Percentiles rank a stretch among this genome's conserved stretches.
Conservation (phyloP, 2,888 invertebrate genomes). For the Thereva unica region DNA sequence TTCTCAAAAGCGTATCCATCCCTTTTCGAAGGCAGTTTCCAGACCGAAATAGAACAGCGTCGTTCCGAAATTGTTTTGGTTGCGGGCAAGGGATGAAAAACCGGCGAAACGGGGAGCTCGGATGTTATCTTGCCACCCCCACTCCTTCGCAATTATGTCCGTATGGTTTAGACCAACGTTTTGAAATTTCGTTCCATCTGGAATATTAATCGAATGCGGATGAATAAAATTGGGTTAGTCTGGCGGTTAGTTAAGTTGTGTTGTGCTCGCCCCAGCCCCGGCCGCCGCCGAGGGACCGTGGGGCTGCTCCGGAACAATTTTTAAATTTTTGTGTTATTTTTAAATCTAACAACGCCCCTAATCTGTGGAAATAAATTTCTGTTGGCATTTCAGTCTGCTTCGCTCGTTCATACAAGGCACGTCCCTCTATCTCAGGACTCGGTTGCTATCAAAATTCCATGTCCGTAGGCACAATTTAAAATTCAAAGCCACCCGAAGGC, state of each 20-base stretch:
- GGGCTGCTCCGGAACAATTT: no score
- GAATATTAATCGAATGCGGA: slow-evolving; percentile 30
- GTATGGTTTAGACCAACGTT: slow-evolving; percentile 21
- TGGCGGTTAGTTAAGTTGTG: not conserved
- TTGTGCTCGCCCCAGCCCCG: not conserved
- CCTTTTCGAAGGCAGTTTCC: slow-evolving; percentile 6
- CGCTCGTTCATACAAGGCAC: slow-evolving; percentile 21
- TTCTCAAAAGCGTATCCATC: slow-evolving; percentile 31
- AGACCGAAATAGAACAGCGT: not conserved
- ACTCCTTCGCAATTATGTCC: slow-evolving; percentile 13
- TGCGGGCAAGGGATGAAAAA: not conserved
- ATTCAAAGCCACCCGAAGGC: slow-evolving; percentile 34
- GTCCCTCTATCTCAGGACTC: slow-evolving; percentile 12
- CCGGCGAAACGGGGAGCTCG: not conserved
- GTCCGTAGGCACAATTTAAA: slow-evolving; percentile 38
- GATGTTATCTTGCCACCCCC: slow-evolving; percentile 12
- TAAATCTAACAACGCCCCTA: slow-evolving; percentile 16
- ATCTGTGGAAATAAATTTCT: slow-evolving; percentile 32
- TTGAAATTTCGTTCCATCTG: slow-evolving; percentile 10
- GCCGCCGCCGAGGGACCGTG: no score
- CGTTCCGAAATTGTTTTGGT: slow-evolving; percentile 12
- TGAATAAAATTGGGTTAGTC: slow-evolving; percentile 10
- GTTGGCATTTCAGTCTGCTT: slow-evolving; percentile 8
- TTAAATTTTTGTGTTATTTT: slow-evolving; percentile 29
- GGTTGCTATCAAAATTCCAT: slow-evolving; percentile 34